Evolutionary conservation across 2,888 invertebrate species (phyloP).

Genomic region (Drosophila merina): DNA sequence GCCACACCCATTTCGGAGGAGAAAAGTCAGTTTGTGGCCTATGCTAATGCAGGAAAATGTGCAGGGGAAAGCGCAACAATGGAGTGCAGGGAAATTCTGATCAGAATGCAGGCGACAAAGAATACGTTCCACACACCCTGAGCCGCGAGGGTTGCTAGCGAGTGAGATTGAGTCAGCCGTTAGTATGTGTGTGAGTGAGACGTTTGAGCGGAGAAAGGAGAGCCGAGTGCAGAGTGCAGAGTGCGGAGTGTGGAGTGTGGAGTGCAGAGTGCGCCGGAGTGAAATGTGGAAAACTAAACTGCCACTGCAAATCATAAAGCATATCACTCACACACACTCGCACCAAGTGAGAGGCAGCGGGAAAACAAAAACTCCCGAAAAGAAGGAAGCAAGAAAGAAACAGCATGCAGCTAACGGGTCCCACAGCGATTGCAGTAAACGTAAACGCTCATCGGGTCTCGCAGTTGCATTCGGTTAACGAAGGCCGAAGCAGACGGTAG

Average conservation of each 20-base stretch:
- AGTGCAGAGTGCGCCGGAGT: constrained; percentile 15
- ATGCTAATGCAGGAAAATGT: constrained; percentile 69
- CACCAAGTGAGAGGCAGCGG: constrained; percentile 9
- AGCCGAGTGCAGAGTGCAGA: no score
- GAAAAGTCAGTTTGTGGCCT: constrained; percentile 50
- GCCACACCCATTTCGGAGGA: constrained; percentile 79
- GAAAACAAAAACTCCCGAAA: not conserved
- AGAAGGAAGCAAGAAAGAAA: constrained; percentile 13
- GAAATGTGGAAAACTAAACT: constrained; percentile 54
- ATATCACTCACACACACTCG: constrained; percentile 43
- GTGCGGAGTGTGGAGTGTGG: constrained; percentile 22
- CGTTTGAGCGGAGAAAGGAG: constrained; percentile 44
- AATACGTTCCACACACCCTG: constrained; percentile 71
- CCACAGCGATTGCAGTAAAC: constrained; percentile 31
- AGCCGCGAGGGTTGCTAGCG: constrained; percentile 51
- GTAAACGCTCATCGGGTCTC: constrained; percentile 16
- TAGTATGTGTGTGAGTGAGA: constrained; percentile 45
- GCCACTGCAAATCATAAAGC: constrained; percentile 77
- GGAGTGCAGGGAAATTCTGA: constrained; percentile 54
- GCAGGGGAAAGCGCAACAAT: constrained; percentile 54
- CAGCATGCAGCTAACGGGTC: constrained; percentile 37
- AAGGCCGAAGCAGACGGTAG: constrained; percentile 61
- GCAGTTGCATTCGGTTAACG: constrained; percentile 70
- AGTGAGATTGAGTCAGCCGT: constrained; percentile 32
- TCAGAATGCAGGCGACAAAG: constrained; percentile 73